Percentiles rank a stretch among this genome's conserved stretches.
Conservation (phyloP, 1,140 invertebrate species). For the Pseudomyrmex dendroicus region DNA sequence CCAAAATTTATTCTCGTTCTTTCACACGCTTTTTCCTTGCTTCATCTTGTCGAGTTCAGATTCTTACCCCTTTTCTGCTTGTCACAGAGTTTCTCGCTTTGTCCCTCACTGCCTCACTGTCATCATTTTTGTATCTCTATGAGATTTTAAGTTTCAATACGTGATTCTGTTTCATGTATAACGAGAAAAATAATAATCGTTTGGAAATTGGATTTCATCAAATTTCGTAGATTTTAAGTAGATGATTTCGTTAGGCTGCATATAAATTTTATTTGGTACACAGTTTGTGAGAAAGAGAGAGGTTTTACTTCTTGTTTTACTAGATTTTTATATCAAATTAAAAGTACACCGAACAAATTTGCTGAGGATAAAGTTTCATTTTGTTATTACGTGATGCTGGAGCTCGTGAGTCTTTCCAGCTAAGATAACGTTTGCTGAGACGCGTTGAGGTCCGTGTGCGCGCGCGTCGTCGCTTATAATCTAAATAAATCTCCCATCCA, state of each 20-base stretch:
- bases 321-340: no score
- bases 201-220: background rate
- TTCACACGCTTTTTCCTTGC: background rate
- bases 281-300: no score
- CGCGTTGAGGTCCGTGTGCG: background rate
- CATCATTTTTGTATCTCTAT: background rate
- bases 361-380: no score
- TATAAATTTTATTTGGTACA: no score
- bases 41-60: background rate
- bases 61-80: conserved; percentile 9
- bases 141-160: background rate
- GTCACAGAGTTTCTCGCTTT: background rate
- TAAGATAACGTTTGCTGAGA: background rate
- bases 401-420: background rate
- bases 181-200: background rate
- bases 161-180: background rate
- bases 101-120: background rate
- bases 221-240: no score
- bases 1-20: conserved; percentile 39
- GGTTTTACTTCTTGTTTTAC: no score
- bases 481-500: conserved; percentile 15
- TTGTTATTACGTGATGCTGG: background rate
- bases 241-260: no score
- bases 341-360: no score
- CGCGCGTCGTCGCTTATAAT: conserved; percentile 7